These are phyloP conservation scores for Pseudococcus viburni DNA, from an alignment of 2,888 invertebrate genomes.

Conservation along the genomic window DNA sequence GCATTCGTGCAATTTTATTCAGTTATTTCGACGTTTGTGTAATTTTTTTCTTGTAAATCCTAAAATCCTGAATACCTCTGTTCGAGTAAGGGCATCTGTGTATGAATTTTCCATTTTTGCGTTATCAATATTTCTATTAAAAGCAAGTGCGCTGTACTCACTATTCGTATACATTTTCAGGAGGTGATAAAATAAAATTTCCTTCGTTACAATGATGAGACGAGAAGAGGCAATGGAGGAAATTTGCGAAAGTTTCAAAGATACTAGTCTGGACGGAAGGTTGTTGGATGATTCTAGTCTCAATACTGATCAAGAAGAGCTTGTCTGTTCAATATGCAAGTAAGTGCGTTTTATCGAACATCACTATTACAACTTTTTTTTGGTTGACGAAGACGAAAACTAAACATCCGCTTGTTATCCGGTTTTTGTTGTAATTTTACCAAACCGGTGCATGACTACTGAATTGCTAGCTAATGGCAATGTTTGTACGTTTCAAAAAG, in stretches of 20 bases:
- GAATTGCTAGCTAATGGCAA: too few relatives aligned
- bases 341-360: neutral
- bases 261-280: conserved; percentile 64
- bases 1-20: too few relatives aligned
- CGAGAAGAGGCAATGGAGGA: conserved; percentile 59
- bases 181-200: neutral
- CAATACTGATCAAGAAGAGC: conserved; percentile 51
- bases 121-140: too few relatives aligned
- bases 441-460: too few relatives aligned
- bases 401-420: too few relatives aligned
- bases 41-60: too few relatives aligned
- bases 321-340: conserved; percentile 64
- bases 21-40: too few relatives aligned
- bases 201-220: neutral
- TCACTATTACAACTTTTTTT: neutral
- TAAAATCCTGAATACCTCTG: too few relatives aligned
- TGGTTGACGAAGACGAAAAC: too few relatives aligned
- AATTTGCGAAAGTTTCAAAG: conserved; percentile 55
- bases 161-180: neutral
- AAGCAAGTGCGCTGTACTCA: neutral
- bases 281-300: conserved; percentile 66
- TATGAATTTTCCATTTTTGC: too few relatives aligned
- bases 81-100: too few relatives aligned
- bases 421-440: too few relatives aligned
- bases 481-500: neutral